Evolutionary conservation across 2,797 vertebrate species (phyloP), one percentile per base, ranked within the genome.

Genomic region (Amniataba percoides): DNA sequence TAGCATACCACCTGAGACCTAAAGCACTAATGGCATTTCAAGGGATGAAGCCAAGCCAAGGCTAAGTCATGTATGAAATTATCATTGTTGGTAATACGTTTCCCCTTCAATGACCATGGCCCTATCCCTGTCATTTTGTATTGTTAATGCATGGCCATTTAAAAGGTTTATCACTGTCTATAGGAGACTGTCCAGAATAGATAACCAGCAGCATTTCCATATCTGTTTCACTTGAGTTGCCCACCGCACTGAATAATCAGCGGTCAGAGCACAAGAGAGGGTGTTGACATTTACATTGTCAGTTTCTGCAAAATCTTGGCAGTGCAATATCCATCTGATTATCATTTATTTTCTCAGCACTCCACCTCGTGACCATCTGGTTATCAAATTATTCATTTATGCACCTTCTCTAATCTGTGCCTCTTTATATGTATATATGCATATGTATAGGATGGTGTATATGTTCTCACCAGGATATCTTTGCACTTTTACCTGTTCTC

Each of bases 261-360:
- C 49, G 43, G 85, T 80, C 78, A 70, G 15, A 36, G 69, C 82
- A 82, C 81, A 57, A 42, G 72, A 88, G 69, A 77, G 81, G 34
- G 45, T 67, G 74, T 59, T 91, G 89, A 89, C 88, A 90, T 90
- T 93, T 87, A 81, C 58, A 72, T 77, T 25, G 78, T 81, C 76
- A 71, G 74, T 87, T 80, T 75, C 76, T 78, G 73, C 57, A 77
- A 72, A 80, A 87, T 77, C 39, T 81, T 79, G 85, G 78, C 78
- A 42, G 77, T 18, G 49, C 60, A 40, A 8, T 63, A 59, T 78
- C 82, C 69, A 65, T 87, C 71, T 80, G 74, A 88, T 90, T 80
- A 57, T 71, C 62, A 86, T 89, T 77, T 84, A 77, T 76, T 87
- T 82, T 45, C 79, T 53, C 64, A 79, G 66, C 67, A 46, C 48